phyloP scores from a whole-genome alignment of 1,140 invertebrate genomes.

The Atopsyche davidsoni region DNA sequence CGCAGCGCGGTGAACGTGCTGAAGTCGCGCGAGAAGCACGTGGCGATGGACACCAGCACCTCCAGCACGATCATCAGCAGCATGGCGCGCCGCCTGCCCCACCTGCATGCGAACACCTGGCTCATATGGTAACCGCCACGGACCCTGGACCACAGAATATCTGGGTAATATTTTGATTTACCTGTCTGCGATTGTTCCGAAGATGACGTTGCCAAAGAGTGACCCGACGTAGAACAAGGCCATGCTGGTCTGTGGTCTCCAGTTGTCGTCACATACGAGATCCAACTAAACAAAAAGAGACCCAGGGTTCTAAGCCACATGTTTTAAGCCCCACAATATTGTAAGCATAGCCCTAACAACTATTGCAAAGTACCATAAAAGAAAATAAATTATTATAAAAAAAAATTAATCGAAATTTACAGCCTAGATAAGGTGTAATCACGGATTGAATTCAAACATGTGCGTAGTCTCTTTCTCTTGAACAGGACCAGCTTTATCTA shows the following conservation, averaged over 20 bases:
- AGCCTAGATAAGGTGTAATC: too few species aligned
- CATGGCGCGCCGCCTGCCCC: conserved; percentile 63
- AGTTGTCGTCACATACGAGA: conserved; percentile 60
- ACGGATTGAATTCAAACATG: too few species aligned
- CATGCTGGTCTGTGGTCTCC: conserved; percentile 57
- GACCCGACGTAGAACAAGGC: conserved; percentile 65
- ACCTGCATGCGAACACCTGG: conserved; percentile 40
- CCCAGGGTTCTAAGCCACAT: too few species aligned
- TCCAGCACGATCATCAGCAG: conserved; percentile 62
- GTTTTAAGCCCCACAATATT: too few species aligned
- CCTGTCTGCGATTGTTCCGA: conserved; percentile 63
- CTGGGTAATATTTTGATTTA: conserved; percentile 29
- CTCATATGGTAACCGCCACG: not conserved
- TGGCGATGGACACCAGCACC: conserved; percentile 60
- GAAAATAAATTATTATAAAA: too few species aligned
- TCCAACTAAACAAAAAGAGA: too few species aligned
- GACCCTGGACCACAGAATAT: not conserved
- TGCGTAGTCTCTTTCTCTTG: too few species aligned
- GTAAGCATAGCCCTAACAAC: too few species aligned
- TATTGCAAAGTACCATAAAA: too few species aligned
- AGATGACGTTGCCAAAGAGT: conserved; percentile 64
- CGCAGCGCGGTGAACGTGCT: conserved; percentile 57
- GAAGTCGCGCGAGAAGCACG: conserved; percentile 62
- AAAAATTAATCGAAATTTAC: too few species aligned
- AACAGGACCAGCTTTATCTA: too few species aligned